A percentile compares a stretch with the other conserved stretches of the same genome.
Conservation (phyloP, 2,888 invertebrate genomes). For the Shargacucullia verbasci region DNA sequence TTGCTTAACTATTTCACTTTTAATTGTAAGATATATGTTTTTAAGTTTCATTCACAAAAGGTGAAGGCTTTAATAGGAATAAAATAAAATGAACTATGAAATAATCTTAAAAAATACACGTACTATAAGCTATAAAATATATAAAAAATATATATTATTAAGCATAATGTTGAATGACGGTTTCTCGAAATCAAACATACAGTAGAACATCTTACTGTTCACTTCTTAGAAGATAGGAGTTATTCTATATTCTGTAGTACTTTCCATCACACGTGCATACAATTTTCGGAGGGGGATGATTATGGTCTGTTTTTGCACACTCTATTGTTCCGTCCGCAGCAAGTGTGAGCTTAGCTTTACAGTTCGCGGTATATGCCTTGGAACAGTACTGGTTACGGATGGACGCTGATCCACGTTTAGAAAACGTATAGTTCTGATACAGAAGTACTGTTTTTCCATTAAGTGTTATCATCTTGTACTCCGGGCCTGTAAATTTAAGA, state of each 20-base stretch:
- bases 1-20: too few relatives aligned
- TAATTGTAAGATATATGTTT: too few relatives aligned
- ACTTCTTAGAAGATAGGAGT: too few relatives aligned
- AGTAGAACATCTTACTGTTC: too few relatives aligned
- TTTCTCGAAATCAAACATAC: too few relatives aligned
- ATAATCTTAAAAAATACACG: too few relatives aligned
- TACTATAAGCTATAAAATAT: too few relatives aligned
- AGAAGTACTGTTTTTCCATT: conserved; percentile 38
- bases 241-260: conserved; percentile 12
- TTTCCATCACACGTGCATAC: conserved; percentile 24
- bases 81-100: too few relatives aligned
- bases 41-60: too few relatives aligned
- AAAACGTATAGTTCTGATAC: conserved; percentile 46
- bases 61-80: too few relatives aligned
- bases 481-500: conserved; percentile 26
- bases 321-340: conserved; percentile 44
- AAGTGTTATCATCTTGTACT: conserved; percentile 37
- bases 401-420: conserved; percentile 28
- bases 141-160: too few relatives aligned
- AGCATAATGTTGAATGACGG: too few relatives aligned
- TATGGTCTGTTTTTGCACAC: conserved; percentile 42
- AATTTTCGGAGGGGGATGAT: conserved; percentile 56
- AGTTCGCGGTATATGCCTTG: conserved; percentile 35
- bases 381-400: conserved; percentile 50
- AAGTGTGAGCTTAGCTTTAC: conserved; percentile 56